These are phyloP conservation scores for Xanthia togata DNA, from an alignment of 2,888 invertebrate species.

Conservation along the genomic window DNA sequence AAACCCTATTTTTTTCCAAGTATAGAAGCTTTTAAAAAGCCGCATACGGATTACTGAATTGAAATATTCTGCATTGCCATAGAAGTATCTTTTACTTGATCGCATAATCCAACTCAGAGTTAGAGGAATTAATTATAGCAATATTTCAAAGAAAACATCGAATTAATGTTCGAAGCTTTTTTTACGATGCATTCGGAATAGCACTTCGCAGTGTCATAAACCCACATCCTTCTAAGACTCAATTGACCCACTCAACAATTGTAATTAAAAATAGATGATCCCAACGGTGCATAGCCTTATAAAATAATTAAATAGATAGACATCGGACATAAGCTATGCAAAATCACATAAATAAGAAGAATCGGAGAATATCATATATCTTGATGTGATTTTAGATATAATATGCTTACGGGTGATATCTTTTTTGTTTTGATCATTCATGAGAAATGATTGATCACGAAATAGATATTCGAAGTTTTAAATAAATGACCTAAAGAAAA, in stretches of 20 bases:
- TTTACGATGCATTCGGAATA: slow-evolving; percentile 15
- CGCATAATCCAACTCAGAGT: not conserved
- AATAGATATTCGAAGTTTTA: slow-evolving; percentile 1
- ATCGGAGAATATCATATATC: not conserved
- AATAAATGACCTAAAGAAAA: not conserved
- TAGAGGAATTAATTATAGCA: not conserved
- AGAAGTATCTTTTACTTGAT: not conserved
- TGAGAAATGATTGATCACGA: not conserved
- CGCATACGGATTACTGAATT: not conserved
- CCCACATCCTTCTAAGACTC: slow-evolving; percentile 23
- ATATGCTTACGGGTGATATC: slow-evolving; percentile 19
- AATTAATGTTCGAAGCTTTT: not conserved
- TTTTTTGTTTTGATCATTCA: slow-evolving; percentile 27
- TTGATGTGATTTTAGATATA: slow-evolving; percentile 1
- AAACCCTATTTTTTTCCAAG: not conserved
- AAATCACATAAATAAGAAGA: slow-evolving; percentile 5
- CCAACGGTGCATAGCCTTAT: slow-evolving; percentile 13
- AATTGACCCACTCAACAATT: slow-evolving; percentile 33
- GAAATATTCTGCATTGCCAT: not conserved
- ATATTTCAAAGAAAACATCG: slow-evolving; percentile 2
- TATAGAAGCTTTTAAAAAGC: not conserved
- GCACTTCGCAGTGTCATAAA: slow-evolving; percentile 35
- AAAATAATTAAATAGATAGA: slow-evolving; percentile 14
- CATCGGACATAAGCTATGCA: slow-evolving; percentile 23
- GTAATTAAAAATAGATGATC: slow-evolving; percentile 11